Evolutionary conservation across 2,888 invertebrate genomes (phyloP), one percentile per base, ranked within the genome.

Genomic region (Colostygia pectinataria): DNA sequence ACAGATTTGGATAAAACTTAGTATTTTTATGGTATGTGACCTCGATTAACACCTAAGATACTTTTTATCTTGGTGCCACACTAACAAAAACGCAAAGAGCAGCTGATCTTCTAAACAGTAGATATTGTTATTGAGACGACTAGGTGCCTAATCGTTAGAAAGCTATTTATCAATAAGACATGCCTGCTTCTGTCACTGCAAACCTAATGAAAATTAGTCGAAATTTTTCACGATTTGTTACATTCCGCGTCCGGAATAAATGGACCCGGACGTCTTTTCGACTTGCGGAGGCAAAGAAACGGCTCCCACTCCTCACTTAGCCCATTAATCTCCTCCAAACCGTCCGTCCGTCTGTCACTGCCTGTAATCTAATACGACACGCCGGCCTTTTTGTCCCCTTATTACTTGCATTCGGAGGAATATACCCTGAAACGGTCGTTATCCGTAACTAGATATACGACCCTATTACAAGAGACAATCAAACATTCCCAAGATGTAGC

Each of bases 301-400:
- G 65, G 80, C 77, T 83, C 86, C 85, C 82, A 84, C 87, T 86
- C 83, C 80, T 84, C 88, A 89, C 85, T 86, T 81, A 80, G 83
- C 78, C 75, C 88, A 90, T 89, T 89, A 87, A 88, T 90, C 87
- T 87, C 80, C 67, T 68, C 73, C 73, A 74, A 81, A 80, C 79
- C 72, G 84, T 80, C 83, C 75, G 80, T 83, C 83, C 80, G 83
- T 84, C 86, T 82, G 85, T 86, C 89, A 84, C 79, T 74, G 82
- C 73, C 83, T 77, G 80, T 89, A 90, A 90, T 90, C 87, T 86
- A 87, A 89, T 88, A 85, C 84, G 88, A 86, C 87, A 87, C 84
- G 84, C 86, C 77, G 80, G 77, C n/a, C 84, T 90, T 89, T 88
- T 85, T 86, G 83, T 83, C 76, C 80, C 83, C 76, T 74, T 79